A percentile compares a stretch with the other conserved stretches of the same genome.
Evolutionary conservation across 2,888 invertebrate species (phyloP).

Genomic region (Brachyptera putata): DNA sequence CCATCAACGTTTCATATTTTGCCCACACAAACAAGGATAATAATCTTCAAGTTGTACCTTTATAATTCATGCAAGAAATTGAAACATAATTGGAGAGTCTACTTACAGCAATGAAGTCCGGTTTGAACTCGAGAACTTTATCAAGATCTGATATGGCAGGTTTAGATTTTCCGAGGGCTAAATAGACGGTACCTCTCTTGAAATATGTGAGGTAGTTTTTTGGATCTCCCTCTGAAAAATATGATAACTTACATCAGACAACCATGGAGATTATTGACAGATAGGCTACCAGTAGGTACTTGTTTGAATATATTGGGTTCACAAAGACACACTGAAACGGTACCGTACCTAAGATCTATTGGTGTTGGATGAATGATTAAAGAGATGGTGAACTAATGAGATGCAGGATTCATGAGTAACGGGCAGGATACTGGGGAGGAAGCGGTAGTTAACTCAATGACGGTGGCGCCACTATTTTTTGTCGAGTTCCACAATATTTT

Average conservation of each 20-base stretch:
- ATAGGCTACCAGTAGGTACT: neutral
- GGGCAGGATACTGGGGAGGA: too few relatives aligned
- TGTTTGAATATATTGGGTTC: neutral
- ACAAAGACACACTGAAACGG: too few relatives aligned
- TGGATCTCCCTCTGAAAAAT: constrained; percentile 83
- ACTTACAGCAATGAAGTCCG: constrained; percentile 88
- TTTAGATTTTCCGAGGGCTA: constrained; percentile 93
- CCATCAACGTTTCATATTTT: neutral
- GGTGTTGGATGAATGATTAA: too few relatives aligned
- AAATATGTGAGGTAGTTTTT: constrained; percentile 94
- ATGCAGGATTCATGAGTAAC: too few relatives aligned
- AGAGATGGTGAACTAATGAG: too few relatives aligned
- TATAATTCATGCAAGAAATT: constrained; percentile 12
- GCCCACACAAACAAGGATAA: neutral
- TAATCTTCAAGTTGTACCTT: too few relatives aligned
- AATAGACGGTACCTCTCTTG: constrained; percentile 91
- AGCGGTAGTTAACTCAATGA: too few relatives aligned
- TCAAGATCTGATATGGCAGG: constrained; percentile 93
- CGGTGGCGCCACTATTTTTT: too few relatives aligned
- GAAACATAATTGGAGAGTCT: neutral
- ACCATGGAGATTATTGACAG: neutral
- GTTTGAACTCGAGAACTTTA: constrained; percentile 86
- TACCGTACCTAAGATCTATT: too few relatives aligned
- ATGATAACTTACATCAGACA: neutral
- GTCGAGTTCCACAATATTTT: too few relatives aligned